Conservation (phyloP, 37 sponge, comb jelly and placozoan species). For the Agelas oroides region DNA sequence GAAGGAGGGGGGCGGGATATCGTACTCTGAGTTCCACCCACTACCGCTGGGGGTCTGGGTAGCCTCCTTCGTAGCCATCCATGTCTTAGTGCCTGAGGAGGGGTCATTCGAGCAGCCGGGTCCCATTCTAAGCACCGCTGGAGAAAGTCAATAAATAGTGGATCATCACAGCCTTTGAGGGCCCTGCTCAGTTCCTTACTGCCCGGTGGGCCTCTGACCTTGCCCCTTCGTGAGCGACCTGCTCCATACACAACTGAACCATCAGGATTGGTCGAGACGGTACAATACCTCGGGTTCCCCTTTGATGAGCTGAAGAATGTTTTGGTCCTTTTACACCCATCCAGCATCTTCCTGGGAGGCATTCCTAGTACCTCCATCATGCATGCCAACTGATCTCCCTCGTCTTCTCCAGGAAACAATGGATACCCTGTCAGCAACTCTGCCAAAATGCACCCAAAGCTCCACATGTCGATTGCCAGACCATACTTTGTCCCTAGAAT, state of each 20-base stretch:
- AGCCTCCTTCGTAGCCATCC: constrained; percentile 89
- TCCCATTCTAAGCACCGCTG: constrained; percentile 86
- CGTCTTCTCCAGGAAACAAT: constrained; percentile 94
- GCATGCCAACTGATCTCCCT: constrained; percentile 92
- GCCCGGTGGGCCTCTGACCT: constrained; percentile 79
- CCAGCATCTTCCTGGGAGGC: constrained; percentile 86
- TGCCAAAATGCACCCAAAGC: constrained; percentile 95
- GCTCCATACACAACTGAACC: constrained; percentile 68
- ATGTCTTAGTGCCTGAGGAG: constrained; percentile 85
- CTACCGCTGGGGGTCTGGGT: constrained; percentile 69
- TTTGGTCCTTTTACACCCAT: constrained; percentile 73
- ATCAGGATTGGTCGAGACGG: constrained; percentile 72
- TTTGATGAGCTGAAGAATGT: constrained; percentile 81
- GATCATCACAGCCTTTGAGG: constrained; percentile 93
- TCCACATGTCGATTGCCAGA: constrained; percentile 99
- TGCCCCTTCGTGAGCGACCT: constrained; percentile 90
- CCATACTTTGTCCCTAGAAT: constrained; percentile 95
- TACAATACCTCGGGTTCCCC: constrained; percentile 76
- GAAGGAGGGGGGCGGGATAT: constrained; percentile 32
- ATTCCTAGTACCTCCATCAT: constrained; percentile 93
- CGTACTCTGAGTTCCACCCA: constrained; percentile 79
- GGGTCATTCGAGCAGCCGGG: constrained; percentile 75
- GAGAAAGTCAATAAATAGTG: constrained; percentile 91
- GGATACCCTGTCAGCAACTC: constrained; percentile 95
- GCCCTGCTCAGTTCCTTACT: constrained; percentile 89